These are phyloP conservation scores for Rhamnusium bicolor DNA, from an alignment of 2,888 invertebrate genomes.

Conservation along the genomic window DNA sequence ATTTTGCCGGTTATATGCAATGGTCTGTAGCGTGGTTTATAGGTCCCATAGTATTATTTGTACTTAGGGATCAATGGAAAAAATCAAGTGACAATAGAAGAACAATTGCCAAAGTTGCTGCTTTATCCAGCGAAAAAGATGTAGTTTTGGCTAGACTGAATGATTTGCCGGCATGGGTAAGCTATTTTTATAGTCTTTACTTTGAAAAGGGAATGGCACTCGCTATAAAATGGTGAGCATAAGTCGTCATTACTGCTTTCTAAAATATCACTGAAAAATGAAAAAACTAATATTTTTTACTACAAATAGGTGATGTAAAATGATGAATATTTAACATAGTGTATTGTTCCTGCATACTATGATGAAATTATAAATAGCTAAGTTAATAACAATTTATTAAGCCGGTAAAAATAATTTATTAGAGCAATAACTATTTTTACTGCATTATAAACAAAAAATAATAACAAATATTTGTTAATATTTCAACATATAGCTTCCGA, in stretches of 20 bases:
- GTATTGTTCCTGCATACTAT: not conserved
- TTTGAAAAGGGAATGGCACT: no score
- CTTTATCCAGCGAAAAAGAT: slow-evolving; percentile 87
- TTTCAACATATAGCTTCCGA: no score
- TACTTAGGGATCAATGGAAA: slow-evolving; percentile 85
- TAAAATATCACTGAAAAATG: no score
- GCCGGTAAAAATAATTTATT: not conserved
- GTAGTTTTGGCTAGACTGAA: slow-evolving; percentile 89
- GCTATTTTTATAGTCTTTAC: no score
- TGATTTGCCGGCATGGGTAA: slow-evolving; percentile 95
- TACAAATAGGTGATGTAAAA: no score
- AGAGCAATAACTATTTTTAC: not conserved
- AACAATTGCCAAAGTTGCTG: slow-evolving; percentile 84
- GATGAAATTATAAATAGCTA: not conserved
- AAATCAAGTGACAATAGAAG: slow-evolving; percentile 82
- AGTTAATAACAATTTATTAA: not conserved
- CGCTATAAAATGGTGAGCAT: no score
- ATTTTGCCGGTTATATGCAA: slow-evolving; percentile 88
- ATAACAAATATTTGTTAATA: not conserved
- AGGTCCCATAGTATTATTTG: slow-evolving; percentile 84
- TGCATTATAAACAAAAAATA: not conserved
- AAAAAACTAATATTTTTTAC: no score
- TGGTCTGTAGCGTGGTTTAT: slow-evolving; percentile 93
- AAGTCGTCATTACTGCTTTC: no score
- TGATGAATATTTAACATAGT: not conserved